Base-by-base conservation (phyloP, 2,888 invertebrate species). In the Sthenelais limicola region DNA sequence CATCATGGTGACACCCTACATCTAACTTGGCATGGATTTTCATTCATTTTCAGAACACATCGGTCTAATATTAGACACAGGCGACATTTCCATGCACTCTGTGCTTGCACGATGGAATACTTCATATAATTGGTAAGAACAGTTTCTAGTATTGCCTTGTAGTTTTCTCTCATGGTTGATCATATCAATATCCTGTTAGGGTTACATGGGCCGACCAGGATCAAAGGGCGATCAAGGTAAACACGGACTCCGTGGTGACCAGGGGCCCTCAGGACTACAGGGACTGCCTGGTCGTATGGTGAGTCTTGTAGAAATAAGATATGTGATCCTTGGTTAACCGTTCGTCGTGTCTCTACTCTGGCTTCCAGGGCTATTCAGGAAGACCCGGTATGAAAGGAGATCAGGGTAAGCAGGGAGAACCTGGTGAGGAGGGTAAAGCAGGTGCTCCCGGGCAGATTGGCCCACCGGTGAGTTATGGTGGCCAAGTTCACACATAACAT, bases 361-460 rank as follows among this genome's bases (percentile, higher is more conserved):
- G n/a, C 21, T 71, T 58, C 24, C 51, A 78, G 78, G 78, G 78
- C 21, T 78, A 76, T 67, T 32, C 32, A 30, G 79, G 77, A 30
- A 24, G 68, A 32, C n/a, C 73, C 26, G 79, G 79, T 47, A 12
- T 72, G 2, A 79, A 78, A 67, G 79, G 79, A 30, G 78, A 78
- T 38, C 76, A 74, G 52, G 79, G 79, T 49, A 73, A 68, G 47
- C 24, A 26, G 18, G 79, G 79, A 33, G 74, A 74, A 5, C 51
- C 30, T n/a, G 73, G 73, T 4, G 68, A 32, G 38, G 43, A 26
- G 15, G 73, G 73, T 21, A 54, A n/a, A 3, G 35, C 68, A 30
- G 73, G 73, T 24, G 56, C 73, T 5, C 32, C 38, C 21, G 73
- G 73, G 12, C 38, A 43, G 1, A 21, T 48, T 9, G 73, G 73